Conservation (phyloP, 1,140 invertebrate species). For the Drosophila busckii region DNA sequence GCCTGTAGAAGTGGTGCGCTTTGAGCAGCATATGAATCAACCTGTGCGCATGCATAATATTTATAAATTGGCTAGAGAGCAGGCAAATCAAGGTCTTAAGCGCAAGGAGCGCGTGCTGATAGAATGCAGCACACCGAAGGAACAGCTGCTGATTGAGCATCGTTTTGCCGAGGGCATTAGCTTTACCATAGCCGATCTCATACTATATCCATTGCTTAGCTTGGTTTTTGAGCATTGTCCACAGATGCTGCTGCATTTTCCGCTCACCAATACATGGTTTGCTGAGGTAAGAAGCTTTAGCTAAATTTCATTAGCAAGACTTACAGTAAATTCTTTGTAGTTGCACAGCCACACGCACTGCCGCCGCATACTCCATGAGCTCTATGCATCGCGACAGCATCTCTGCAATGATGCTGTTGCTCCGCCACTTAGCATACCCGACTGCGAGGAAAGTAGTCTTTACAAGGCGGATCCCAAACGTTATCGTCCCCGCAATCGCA, state of each 20-base stretch:
- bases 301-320: not conserved
- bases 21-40: constrained; percentile 92
- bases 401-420: no score
- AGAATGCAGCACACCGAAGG: constrained; percentile 79
- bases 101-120: constrained; percentile 63
- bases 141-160: constrained; percentile 83
- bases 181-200: constrained; percentile 90
- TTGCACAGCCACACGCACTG: constrained; percentile 54
- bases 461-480: constrained; percentile 89
- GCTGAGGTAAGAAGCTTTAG: constrained; percentile 41
- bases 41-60: constrained; percentile 93
- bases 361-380: constrained; percentile 41
- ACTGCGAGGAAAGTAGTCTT: constrained; percentile 80
- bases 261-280: constrained; percentile 86
- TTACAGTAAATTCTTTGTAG: constrained; percentile 28
- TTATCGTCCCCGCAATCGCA: constrained; percentile 85
- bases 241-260: constrained; percentile 81
- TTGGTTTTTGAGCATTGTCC: constrained; percentile 82
- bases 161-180: constrained; percentile 90
- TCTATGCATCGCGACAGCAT: no score
- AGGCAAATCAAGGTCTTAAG: constrained; percentile 50
- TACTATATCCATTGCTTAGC: constrained; percentile 87
- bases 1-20: constrained; percentile 84
- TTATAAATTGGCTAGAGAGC: constrained; percentile 85
- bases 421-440: constrained; percentile 61